Evolutionary conservation across 2,113 vertebrate genomes (phyloP).

Genomic region (Gila orcuttii): DNA sequence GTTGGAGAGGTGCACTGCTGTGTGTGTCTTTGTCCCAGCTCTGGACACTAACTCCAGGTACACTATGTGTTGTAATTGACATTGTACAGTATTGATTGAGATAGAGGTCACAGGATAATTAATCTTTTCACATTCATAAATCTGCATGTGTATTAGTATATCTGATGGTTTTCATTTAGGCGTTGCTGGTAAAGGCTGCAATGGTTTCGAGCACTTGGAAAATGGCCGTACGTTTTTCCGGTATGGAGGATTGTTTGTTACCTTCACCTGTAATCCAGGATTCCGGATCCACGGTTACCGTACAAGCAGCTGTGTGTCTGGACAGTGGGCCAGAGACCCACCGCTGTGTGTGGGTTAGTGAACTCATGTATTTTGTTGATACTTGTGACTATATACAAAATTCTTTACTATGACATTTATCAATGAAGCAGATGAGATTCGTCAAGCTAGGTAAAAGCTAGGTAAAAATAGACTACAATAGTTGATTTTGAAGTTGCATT

Average conservation of each 20-base stretch:
- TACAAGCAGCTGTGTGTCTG: slow-evolving; percentile 73
- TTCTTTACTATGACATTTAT: background rate
- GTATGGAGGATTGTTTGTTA: slow-evolving; percentile 71
- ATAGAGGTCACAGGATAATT: background rate
- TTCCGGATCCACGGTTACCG: slow-evolving; percentile 71
- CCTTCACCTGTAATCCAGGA: slow-evolving; percentile 70
- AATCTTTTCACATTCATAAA: too few species aligned
- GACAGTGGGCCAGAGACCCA: slow-evolving; percentile 68
- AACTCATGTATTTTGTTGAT: background rate
- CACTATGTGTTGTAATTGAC: background rate
- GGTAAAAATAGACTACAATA: background rate
- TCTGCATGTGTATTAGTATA: background rate
- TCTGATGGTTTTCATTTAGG: slow-evolving; percentile 28
- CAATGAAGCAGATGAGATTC: background rate
- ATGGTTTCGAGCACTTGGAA: slow-evolving; percentile 64
- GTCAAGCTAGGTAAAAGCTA: background rate
- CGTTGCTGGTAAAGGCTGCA: slow-evolving; percentile 55
- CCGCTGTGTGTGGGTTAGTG: slow-evolving; percentile 72
- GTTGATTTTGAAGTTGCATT: background rate
- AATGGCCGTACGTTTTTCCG: slow-evolving; percentile 75
- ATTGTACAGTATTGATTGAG: background rate
- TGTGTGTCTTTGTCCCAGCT: slow-evolving; percentile 48
- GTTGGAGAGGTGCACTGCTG: slow-evolving; percentile 39
- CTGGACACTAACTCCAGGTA: slow-evolving; percentile 61
- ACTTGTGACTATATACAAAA: background rate